Conservation (phyloP, 2,888 invertebrate genomes). For the Malacosoma neustria region DNA sequence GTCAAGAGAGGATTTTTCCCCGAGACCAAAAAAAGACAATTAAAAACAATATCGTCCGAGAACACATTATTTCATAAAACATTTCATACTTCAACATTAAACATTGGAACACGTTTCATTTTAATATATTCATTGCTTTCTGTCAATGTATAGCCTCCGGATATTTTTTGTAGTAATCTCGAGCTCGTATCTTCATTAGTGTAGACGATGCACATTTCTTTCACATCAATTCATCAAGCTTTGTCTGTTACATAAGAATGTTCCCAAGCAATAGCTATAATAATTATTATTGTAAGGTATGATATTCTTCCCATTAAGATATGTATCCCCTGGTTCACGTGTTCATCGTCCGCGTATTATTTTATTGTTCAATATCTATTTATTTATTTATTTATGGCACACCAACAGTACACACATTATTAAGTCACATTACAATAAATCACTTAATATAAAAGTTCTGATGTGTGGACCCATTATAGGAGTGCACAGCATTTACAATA, state of each 20-base stretch:
- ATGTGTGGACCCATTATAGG: no score
- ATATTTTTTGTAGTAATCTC: not conserved
- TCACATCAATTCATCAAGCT: slow-evolving; percentile 40
- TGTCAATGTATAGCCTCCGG: not conserved
- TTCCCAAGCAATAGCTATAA: slow-evolving; percentile 49
- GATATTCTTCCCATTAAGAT: slow-evolving; percentile 44
- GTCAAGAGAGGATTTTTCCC: no score
- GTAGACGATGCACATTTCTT: slow-evolving; percentile 35
- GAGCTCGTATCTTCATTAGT: slow-evolving; percentile 24
- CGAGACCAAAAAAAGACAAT: no score
- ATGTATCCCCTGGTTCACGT: slow-evolving; percentile 30
- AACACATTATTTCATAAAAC: no score
- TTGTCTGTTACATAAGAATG: slow-evolving; percentile 49
- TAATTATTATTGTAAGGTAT: no score
- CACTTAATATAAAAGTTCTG: no score
- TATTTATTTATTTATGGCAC: no score
- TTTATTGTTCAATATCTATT: slow-evolving; percentile 34
- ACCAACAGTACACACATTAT: no score
- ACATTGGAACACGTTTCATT: not conserved
- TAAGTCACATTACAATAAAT: no score
- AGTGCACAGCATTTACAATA: no score
- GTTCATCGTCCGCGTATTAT: slow-evolving; percentile 33
- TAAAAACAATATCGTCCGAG: no score
- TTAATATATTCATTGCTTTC: not conserved
- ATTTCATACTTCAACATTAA: not conserved